Percentiles rank a stretch among this genome's conserved stretches.
These are phyloP conservation scores for Eulemur coronatus DNA, from an alignment of 2,797 vertebrate species.

Conservation along the genomic window DNA sequence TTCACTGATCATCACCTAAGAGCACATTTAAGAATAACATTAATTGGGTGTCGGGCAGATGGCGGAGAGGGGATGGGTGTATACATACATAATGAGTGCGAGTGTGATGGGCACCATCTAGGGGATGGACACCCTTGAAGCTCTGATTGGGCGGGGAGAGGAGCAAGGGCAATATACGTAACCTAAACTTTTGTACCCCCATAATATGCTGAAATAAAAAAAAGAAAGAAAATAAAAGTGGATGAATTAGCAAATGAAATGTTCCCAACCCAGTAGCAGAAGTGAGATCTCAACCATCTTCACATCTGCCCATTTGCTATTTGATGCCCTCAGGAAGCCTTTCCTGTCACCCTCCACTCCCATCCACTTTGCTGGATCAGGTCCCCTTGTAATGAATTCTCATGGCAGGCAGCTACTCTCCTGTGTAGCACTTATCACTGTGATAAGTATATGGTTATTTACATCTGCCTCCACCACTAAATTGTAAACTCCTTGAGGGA, in stretches of 20 bases:
- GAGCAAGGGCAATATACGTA: too few species aligned
- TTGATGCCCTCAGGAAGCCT: conserved; percentile 38
- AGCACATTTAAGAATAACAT: too few species aligned
- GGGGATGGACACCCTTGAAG: too few species aligned
- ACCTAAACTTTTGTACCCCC: too few species aligned
- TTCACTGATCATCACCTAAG: too few species aligned
- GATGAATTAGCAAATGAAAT: conserved; percentile 55
- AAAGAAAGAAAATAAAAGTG: conserved; percentile 9
- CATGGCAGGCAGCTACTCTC: background rate
- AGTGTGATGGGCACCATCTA: too few species aligned
- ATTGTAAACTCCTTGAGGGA: background rate
- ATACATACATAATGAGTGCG: too few species aligned
- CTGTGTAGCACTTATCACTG: background rate
- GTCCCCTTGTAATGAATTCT: background rate
- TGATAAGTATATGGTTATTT: background rate
- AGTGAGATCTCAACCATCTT: conserved; percentile 22
- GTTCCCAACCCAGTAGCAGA: conserved; percentile 5
- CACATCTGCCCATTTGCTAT: conserved; percentile 36
- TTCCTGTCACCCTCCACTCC: background rate
- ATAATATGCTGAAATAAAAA: too few species aligned
- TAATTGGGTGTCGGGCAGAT: too few species aligned
- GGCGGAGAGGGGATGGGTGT: too few species aligned
- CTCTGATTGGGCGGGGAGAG: too few species aligned
- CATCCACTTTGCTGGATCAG: background rate
- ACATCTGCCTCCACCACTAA: conserved; percentile 5